Percentiles rank a stretch among this genome's conserved stretches.
phyloP scores from a whole-genome alignment of 2,113 vertebrate genomes.

The Varanus komodoensis region DNA sequence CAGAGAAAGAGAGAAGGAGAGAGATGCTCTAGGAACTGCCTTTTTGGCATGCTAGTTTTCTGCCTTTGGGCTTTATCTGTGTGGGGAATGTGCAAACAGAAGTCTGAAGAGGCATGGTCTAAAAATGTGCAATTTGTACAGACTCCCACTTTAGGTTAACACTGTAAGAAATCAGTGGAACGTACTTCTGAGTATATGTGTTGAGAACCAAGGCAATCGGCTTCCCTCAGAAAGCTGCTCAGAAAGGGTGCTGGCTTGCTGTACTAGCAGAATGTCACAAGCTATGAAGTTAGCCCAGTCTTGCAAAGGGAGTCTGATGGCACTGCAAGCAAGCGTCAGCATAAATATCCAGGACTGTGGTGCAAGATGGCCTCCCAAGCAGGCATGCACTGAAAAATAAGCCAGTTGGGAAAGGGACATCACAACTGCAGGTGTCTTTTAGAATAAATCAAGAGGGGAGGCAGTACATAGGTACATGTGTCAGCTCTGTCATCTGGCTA shows the following conservation, averaged over 20 bases:
- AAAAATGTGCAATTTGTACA: background rate
- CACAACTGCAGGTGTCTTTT: background rate
- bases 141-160: background rate
- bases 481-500: background rate
- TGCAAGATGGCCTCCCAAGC: background rate
- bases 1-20: background rate
- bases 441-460: background rate
- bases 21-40: background rate
- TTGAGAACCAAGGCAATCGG: background rate
- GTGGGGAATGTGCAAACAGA: background rate
- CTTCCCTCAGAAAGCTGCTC: background rate
- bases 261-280: background rate
- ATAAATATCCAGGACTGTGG: background rate
- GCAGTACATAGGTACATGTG: background rate
- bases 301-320: background rate
- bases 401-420: background rate
- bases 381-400: background rate
- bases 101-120: background rate
- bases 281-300: background rate
- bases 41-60: background rate
- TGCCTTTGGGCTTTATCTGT: background rate
- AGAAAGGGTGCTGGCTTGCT: background rate
- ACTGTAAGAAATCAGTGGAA: background rate
- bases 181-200: background rate
- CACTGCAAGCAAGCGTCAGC: slow-evolving; percentile 1